Evolutionary conservation across 2,113 vertebrate species (phyloP).

Genomic region (Enhydra lutris): DNA sequence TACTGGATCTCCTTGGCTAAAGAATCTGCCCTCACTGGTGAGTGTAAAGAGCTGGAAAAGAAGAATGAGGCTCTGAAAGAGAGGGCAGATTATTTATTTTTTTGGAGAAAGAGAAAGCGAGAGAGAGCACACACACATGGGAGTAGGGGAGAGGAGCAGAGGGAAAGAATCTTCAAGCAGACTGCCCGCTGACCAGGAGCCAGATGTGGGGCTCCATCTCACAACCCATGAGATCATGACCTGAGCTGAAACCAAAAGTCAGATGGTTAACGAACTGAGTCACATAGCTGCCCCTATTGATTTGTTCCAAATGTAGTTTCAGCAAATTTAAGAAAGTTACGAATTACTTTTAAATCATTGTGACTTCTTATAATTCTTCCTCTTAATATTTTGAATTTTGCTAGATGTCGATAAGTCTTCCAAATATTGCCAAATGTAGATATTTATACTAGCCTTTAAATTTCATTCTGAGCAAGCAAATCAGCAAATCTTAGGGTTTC

Average conservation of each 20-base stretch:
- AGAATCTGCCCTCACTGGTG: slow-evolving; percentile 84
- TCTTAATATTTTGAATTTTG: neutral
- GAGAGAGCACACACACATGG: neutral
- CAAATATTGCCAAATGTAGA: neutral
- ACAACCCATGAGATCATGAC: neutral
- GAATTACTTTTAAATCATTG: neutral
- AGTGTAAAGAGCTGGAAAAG: too few relatives aligned
- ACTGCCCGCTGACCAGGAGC: neutral
- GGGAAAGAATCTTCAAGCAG: neutral
- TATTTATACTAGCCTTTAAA: neutral
- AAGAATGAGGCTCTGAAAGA: too few relatives aligned
- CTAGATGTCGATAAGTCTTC: neutral
- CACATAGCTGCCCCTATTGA: neutral
- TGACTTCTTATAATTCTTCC: neutral
- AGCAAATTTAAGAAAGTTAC: neutral
- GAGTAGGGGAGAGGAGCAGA: neutral
- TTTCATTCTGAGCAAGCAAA: neutral
- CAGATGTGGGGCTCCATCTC: neutral
- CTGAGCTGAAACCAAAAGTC: neutral
- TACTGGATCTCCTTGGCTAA: slow-evolving; percentile 95
- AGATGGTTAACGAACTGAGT: neutral
- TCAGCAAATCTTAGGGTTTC: neutral
- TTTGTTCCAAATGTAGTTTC: neutral
- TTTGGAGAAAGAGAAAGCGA: neutral
- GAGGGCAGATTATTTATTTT: too few relatives aligned